Evolutionary conservation across 2,888 invertebrate species (phyloP), one percentile per base, ranked within the genome.

Genomic region (Ornithoptera priamus): DNA sequence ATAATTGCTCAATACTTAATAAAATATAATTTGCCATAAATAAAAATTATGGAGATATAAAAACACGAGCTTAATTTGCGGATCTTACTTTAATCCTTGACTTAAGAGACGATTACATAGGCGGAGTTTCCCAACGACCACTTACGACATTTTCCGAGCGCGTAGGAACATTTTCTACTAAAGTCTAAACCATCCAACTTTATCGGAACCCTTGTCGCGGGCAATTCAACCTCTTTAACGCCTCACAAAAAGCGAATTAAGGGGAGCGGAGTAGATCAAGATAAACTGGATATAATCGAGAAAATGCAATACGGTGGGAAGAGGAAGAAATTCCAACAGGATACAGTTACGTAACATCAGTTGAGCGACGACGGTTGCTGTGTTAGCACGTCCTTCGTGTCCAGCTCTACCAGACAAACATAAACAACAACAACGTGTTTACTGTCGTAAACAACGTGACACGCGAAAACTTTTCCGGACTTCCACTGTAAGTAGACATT

Each of bases 391-490:
- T 83, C 75, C 72, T 70, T 72, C 69, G 70, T 56, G 36, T 76
- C 70, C 74, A 62, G 69, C 71, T 65, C 71, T 70, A 70, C 68
- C 67, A 69, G 77, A 73, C 80, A 79, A 85, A 86, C 78, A 90
- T 90, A 92, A 92, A 92, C 84, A 91, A 90, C 90, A 92, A 90
- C 90, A 91, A 85, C 90, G 85, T 92, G 87, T 88, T 89, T 89
- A 83, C 77, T 77, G 78, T 81, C 91, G 92, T 92, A 90, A 90
- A 92, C 90, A 91, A 87, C 78, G 69, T 72, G 61, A 64, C 72
- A 67, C 78, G 74, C 78, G 58, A 24, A 67, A 70, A 67, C 67
- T 83, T 77, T 77, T 76, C 78, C 68, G 75, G 79, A 79, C 82
- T 78, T 81, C 80, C 74, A 62, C 72, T 70, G 75, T 70, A 73